Percentiles rank a stretch among this genome's conserved stretches.
Conservation (phyloP, 2,888 invertebrate species). For the Coecobrya sp. region DNA sequence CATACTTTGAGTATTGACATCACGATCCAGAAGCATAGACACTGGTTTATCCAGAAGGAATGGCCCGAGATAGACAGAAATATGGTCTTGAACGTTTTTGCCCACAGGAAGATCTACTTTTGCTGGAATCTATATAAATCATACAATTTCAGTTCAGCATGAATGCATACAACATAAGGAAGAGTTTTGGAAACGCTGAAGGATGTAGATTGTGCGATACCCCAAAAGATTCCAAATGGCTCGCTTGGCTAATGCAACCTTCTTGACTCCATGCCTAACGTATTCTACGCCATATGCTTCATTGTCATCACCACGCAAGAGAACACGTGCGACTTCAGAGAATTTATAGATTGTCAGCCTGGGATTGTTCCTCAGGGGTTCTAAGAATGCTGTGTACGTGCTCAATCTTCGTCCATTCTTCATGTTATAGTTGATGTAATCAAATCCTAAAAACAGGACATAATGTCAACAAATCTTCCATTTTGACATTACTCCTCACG, state of each 20-base stretch:
- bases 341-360: constrained; percentile 83
- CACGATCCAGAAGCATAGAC: constrained; percentile 81
- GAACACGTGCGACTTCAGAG: constrained; percentile 80
- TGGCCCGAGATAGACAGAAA: constrained; percentile 83
- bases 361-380: constrained; percentile 73
- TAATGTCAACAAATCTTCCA: background rate
- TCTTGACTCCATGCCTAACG: constrained; percentile 81
- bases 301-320: constrained; percentile 78
- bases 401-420: constrained; percentile 82
- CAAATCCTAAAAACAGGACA: constrained; percentile 75
- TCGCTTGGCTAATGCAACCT: constrained; percentile 81
- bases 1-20: constrained; percentile 76
- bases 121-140: constrained; percentile 77
- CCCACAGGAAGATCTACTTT: constrained; percentile 84
- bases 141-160: no score
- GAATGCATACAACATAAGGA: no score
- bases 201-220: no score
- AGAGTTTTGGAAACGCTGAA: no score
- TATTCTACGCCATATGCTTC: constrained; percentile 85
- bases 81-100: constrained; percentile 83
- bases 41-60: constrained; percentile 79
- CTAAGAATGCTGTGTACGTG: constrained; percentile 82
- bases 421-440: constrained; percentile 75
- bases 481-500: background rate
- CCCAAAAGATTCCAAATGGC: constrained; percentile 78